These are phyloP conservation scores for Nephrotoma flavescens DNA, from an alignment of 2,888 invertebrate genomes.

Conservation along the genomic window DNA sequence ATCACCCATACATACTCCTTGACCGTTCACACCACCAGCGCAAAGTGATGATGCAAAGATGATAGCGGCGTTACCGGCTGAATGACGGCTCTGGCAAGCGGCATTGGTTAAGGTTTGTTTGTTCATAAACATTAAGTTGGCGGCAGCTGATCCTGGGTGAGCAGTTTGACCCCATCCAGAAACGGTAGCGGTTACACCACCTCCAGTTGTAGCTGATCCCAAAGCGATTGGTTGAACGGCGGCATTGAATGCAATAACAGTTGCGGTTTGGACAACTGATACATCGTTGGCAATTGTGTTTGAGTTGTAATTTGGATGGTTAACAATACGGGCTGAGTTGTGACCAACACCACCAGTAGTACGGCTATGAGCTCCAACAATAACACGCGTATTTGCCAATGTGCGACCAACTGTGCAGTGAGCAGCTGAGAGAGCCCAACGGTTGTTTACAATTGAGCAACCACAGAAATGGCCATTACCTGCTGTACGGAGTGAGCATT, in stretches of 20 bases:
- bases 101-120: constrained; percentile 7
- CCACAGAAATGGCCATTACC: constrained; percentile 3
- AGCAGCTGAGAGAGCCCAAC: background rate
- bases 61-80: constrained; percentile 22
- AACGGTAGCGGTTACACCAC: background rate
- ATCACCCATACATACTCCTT: constrained; percentile 26
- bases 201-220: background rate
- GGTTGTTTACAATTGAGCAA: background rate
- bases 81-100: constrained; percentile 7
- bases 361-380: background rate
- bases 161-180: constrained; percentile 10
- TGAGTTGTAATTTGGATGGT: constrained; percentile 9
- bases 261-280: constrained; percentile 1
- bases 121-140: constrained; percentile 1
- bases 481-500: constrained; percentile 5
- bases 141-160: constrained; percentile 6
- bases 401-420: background rate
- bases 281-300: constrained; percentile 9
- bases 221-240: constrained; percentile 4
- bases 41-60: constrained; percentile 15
- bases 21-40: background rate
- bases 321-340: background rate
- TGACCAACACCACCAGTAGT: background rate
- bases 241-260: constrained; percentile 4
- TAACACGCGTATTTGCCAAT: background rate